A percentile compares a stretch with the other conserved stretches of the same genome.
Evolutionary conservation across 1,140 invertebrate genomes (phyloP).

Genomic region (Scaptomyza montana): DNA sequence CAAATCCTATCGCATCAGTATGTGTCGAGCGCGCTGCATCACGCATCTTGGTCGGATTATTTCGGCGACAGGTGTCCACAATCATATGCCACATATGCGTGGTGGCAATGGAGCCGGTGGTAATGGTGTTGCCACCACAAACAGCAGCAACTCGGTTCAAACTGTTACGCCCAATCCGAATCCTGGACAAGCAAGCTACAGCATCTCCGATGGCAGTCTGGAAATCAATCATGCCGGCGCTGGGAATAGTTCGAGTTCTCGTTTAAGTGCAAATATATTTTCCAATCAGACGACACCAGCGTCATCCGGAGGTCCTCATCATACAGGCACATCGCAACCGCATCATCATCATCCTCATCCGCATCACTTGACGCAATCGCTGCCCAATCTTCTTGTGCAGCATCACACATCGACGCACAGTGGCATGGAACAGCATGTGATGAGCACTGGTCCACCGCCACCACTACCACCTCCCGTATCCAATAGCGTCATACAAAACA

Average conservation of each 20-base stretch:
- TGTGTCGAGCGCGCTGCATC: conserved; percentile 83
- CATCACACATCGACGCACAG: conserved; percentile 55
- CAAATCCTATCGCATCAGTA: conserved; percentile 83
- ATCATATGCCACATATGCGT: conserved; percentile 82
- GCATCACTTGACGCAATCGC: conserved; percentile 57
- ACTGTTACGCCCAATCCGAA: conserved; percentile 53
- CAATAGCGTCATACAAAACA: conserved; percentile 62
- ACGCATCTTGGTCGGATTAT: conserved; percentile 82
- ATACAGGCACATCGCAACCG: conserved; percentile 3
- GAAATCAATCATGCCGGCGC: conserved; percentile 52
- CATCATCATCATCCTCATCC: conserved; percentile 51
- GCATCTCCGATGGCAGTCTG: conserved; percentile 48
- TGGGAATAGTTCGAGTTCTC: conserved; percentile 1
- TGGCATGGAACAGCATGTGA: conserved; percentile 58
- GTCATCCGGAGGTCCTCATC: conserved; percentile 23
- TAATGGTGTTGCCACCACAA: background rate
- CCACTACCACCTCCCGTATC: conserved; percentile 14
- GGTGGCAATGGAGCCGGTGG: conserved; percentile 23
- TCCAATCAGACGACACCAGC: conserved; percentile 52
- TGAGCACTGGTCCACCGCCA: conserved; percentile 26
- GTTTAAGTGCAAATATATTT: conserved; percentile 46
- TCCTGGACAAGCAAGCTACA: conserved; percentile 50
- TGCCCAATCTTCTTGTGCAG: conserved; percentile 73
- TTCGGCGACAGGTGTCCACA: conserved; percentile 82
- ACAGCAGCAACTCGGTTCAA: conserved; percentile 22